Conservation (phyloP, 2,888 invertebrate genomes). For the Blastobasis lacticolella region DNA sequence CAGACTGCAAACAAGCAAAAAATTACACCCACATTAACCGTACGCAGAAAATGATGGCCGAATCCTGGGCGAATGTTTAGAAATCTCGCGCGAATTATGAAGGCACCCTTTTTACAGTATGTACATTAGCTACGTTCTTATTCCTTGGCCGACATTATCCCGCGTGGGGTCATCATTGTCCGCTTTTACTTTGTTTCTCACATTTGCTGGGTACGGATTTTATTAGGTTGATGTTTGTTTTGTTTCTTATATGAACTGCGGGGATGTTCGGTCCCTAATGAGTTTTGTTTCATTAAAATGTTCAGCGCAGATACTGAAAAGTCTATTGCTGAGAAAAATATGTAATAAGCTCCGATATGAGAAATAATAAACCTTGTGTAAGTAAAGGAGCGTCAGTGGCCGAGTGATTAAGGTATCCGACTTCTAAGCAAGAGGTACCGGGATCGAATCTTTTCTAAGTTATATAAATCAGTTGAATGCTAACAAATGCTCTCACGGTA, state of each 20-base stretch:
- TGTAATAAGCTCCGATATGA: no score
- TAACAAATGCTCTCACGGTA: no score
- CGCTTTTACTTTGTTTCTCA: constrained; percentile 1
- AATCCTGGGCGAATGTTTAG: constrained; percentile 1
- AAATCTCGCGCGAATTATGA: constrained; percentile 5
- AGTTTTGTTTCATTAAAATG: no score
- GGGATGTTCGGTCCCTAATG: not conserved
- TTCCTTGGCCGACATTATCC: not conserved
- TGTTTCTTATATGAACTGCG: not conserved
- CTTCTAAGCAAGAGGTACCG: no score
- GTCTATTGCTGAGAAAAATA: no score
- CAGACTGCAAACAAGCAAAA: constrained; percentile 1
- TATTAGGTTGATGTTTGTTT: not conserved
- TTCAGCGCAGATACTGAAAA: no score
- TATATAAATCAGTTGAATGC: no score
- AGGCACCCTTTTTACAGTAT: constrained; percentile 1
- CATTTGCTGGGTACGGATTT: not conserved
- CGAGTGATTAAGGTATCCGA: no score
- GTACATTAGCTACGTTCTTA: not conserved
- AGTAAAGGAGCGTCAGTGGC: no score
- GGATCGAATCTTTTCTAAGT: no score
- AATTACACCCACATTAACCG: constrained; percentile 4
- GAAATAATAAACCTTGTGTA: no score
- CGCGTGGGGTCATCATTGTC: not conserved
- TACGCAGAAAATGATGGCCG: not conserved